Percentiles rank a stretch among this genome's conserved stretches.
phyloP scores from a whole-genome alignment of 2,888 invertebrate genomes.

The Sarcophaga carnaria region DNA sequence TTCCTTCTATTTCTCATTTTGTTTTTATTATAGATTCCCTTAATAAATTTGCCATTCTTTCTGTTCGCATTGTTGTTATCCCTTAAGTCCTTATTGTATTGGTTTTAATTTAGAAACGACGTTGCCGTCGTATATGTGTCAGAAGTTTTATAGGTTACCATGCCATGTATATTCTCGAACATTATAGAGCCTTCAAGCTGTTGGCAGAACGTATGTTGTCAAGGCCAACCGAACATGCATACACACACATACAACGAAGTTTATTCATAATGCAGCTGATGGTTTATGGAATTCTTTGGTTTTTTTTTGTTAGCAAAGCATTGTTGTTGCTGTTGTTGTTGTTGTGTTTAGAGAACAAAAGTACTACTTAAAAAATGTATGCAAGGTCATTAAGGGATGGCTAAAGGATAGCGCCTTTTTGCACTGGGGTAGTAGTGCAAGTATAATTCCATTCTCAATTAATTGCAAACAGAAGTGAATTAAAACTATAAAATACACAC shows the following conservation, averaged over 20 bases:
- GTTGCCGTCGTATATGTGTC: constrained; percentile 48
- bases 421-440: constrained; percentile 28
- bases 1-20: constrained; percentile 17
- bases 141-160: constrained; percentile 66
- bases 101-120: constrained; percentile 38
- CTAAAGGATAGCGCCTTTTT: constrained; percentile 60
- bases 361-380: constrained; percentile 48
- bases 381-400: constrained; percentile 65
- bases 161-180: constrained; percentile 41
- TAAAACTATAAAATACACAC: background rate
- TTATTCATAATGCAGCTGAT: constrained; percentile 64
- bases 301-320: background rate
- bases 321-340: no score
- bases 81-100: background rate
- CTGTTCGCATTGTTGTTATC: no score
- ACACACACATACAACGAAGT: constrained; percentile 27
- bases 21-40: constrained; percentile 35
- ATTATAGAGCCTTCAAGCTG: background rate
- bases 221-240: constrained; percentile 36
- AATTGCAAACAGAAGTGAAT: constrained; percentile 35
- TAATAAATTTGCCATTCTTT: constrained; percentile 33
- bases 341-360: constrained; percentile 40
- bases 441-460: constrained; percentile 48
- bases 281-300: constrained; percentile 19
- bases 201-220: constrained; percentile 58